Conservation (phyloP, 2,113 vertebrate species). For the Tachuris rubrigastra region DNA sequence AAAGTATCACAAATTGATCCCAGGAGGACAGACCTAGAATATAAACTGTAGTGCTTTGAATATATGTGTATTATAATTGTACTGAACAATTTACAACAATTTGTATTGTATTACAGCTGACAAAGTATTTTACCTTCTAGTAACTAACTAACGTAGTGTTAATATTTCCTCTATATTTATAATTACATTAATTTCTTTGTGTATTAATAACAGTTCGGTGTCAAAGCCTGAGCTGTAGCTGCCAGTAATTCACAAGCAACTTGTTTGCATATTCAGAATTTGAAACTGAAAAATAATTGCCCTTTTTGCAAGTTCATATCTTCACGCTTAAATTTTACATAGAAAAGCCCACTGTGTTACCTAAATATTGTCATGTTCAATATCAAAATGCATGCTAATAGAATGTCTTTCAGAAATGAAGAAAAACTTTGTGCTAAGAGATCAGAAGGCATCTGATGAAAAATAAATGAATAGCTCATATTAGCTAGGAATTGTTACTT, state of each 20-base stretch:
- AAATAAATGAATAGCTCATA: background rate
- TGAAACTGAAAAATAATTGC: background rate
- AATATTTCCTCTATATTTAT: conserved; percentile 31
- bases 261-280: background rate
- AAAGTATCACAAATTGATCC: conserved; percentile 54
- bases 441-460: background rate
- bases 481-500: background rate
- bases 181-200: conserved; percentile 44
- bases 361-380: background rate
- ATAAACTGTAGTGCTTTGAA: conserved; percentile 12
- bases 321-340: background rate
- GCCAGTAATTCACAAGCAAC: conserved; percentile 19
- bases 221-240: conserved; percentile 8
- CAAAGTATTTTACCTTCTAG: conserved; percentile 48
- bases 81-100: conserved; percentile 39
- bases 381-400: background rate
- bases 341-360: background rate
- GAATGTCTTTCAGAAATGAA: background rate
- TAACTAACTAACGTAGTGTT: conserved; percentile 21
- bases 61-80: background rate
- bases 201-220: conserved; percentile 34
- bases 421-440: background rate
- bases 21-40: conserved; percentile 39
- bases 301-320: background rate
- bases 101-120: conserved; percentile 59